These are phyloP conservation scores for Calosoma granatense DNA, from an alignment of 1,140 invertebrate genomes.

Conservation along the genomic window DNA sequence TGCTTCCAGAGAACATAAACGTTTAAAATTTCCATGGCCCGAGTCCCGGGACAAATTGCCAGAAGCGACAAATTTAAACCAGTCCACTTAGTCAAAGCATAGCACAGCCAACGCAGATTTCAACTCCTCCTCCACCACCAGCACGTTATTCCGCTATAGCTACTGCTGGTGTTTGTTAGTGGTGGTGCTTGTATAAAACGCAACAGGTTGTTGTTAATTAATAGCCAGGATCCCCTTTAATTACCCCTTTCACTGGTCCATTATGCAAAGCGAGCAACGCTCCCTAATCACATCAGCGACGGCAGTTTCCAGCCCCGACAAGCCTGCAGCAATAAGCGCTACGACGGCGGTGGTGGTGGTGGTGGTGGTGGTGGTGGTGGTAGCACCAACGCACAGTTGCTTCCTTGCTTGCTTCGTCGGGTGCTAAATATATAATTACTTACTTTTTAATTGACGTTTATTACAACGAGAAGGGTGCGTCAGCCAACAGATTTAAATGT, in stretches of 20 bases:
- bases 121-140: background rate
- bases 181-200: no score
- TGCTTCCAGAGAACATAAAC: background rate
- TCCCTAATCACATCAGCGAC: constrained; percentile 9
- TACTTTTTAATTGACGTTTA: constrained; percentile 33
- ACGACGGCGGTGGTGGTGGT: no score
- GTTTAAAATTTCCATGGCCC: constrained; percentile 1
- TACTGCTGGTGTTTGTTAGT: background rate
- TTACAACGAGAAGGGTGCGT: constrained; percentile 26
- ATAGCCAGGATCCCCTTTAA: constrained; percentile 31
- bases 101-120: no score
- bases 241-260: constrained; percentile 34
- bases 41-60: background rate
- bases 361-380: background rate
- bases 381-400: constrained; percentile 15
- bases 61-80: constrained; percentile 17
- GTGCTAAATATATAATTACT: constrained; percentile 31
- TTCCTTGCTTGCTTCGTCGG: constrained; percentile 8
- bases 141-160: background rate
- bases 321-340: background rate
- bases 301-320: background rate
- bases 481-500: constrained; percentile 28
- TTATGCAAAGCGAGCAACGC: constrained; percentile 29
- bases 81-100: constrained; percentile 16
- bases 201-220: constrained; percentile 34